These are phyloP conservation scores for Urechis unicinctus DNA, from an alignment of 2,888 invertebrate species.

Conservation along the genomic window DNA sequence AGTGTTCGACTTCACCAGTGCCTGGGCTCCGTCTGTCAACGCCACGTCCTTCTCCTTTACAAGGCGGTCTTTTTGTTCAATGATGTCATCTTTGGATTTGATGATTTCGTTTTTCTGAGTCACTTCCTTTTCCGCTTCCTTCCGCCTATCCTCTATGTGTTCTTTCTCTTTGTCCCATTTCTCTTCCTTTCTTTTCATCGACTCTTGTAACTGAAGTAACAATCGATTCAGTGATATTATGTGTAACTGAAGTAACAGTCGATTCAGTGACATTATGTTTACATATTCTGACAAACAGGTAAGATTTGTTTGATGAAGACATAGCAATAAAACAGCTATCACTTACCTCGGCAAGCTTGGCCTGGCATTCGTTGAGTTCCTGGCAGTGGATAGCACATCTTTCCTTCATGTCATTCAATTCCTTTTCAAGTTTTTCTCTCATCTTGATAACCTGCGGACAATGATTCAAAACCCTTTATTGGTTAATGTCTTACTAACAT, in stretches of 20 bases:
- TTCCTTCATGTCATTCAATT: conserved; percentile 25
- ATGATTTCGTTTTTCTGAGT: conserved; percentile 20
- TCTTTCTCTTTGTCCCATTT: conserved; percentile 15
- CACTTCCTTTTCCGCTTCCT: conserved; percentile 17
- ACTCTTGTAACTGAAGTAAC: conserved; percentile 5
- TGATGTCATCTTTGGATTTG: conserved; percentile 18
- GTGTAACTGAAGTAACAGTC: not conserved
- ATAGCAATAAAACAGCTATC: not conserved
- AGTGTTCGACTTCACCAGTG: conserved; percentile 12
- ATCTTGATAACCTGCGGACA: conserved; percentile 11
- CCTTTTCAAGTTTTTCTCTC: conserved; percentile 19
- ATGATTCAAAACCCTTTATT: not conserved
- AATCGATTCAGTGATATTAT: not conserved
- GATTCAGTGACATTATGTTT: not conserved
- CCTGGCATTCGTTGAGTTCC: conserved; percentile 31
- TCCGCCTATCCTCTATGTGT: conserved; percentile 9
- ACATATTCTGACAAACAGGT: not conserved
- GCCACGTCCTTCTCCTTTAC: conserved; percentile 19
- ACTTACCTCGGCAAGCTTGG: conserved; percentile 34
- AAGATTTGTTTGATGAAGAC: not conserved
- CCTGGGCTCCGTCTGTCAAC: conserved; percentile 14
- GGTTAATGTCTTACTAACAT: not conserved
- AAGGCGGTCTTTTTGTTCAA: conserved; percentile 20
- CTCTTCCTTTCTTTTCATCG: conserved; percentile 10
- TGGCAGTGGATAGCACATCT: conserved; percentile 27